Percentiles rank a stretch among this genome's conserved stretches.
Conservation (phyloP, 2,113 vertebrate species). For the Rhabdornis inornatus region DNA sequence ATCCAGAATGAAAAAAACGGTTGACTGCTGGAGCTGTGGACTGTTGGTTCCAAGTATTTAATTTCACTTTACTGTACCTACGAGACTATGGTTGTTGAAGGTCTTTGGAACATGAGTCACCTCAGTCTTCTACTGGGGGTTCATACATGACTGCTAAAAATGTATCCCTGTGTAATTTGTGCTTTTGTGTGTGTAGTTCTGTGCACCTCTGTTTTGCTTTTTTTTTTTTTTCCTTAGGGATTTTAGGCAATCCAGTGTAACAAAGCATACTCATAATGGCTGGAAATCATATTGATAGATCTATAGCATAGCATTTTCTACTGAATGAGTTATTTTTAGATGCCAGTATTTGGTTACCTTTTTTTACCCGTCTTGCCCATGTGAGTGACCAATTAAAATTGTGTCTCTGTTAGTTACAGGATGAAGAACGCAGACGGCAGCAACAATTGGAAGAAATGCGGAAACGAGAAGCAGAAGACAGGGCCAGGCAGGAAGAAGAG, state of each 20-base stretch:
- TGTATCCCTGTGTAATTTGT: not conserved
- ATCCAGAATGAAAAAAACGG: constrained; percentile 2
- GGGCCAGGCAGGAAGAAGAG: constrained; percentile 88
- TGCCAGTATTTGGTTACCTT: not conserved
- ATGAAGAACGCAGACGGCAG: constrained; percentile 92
- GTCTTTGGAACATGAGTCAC: not conserved
- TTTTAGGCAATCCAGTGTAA: not conserved
- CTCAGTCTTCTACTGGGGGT: not conserved
- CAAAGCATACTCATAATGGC: not conserved
- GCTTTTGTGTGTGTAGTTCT: not conserved
- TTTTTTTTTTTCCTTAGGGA: too few species aligned
- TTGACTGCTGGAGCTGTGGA: not conserved
- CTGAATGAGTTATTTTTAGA: not conserved
- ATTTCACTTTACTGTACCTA: not conserved
- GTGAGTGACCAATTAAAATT: not conserved
- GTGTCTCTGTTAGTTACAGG: constrained; percentile 85
- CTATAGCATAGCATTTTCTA: not conserved
- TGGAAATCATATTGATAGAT: not conserved
- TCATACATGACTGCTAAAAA: not conserved
- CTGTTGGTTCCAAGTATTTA: not conserved
- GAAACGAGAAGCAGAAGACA: constrained; percentile 90
- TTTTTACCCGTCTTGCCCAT: not conserved
- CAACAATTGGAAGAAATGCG: constrained; percentile 95
- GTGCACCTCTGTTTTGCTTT: fast-evolving
- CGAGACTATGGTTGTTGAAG: not conserved